Percentiles rank a stretch among this genome's conserved stretches.
Conservation (phyloP, 2,113 vertebrate genomes). For the Phycodurus eques region DNA sequence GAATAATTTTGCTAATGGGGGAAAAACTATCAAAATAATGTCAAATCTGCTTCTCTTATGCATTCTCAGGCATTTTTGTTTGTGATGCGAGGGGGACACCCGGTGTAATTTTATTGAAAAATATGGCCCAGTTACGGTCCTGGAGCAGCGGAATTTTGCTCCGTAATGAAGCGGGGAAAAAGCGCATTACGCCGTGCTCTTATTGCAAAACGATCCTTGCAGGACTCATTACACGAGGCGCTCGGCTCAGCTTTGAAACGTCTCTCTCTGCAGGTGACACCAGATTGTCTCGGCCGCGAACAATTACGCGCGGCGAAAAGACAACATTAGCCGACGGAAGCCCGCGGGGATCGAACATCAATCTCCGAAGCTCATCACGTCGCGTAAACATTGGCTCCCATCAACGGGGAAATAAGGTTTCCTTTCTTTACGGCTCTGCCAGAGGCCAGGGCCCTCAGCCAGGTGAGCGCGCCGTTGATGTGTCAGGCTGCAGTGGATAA, state of each 20-base stretch:
- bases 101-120: constrained; percentile 6
- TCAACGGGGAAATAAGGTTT: background rate
- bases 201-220: constrained; percentile 3
- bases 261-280: constrained; percentile 10
- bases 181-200: background rate
- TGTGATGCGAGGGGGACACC: background rate
- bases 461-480: background rate
- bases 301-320: background rate
- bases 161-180: constrained; percentile 3
- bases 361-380: background rate
- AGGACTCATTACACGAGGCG: background rate
- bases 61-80: background rate
- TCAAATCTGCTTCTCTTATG: background rate
- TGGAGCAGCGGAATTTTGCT: background rate
- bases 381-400: background rate
- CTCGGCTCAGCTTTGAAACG: background rate
- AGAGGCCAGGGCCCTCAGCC: too few relatives aligned
- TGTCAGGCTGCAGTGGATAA: background rate
- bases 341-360: background rate
- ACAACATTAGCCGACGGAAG: background rate
- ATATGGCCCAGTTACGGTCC: background rate
- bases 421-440: background rate
- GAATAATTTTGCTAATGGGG: background rate
- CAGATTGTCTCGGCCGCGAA: background rate
- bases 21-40: background rate